Conservation (phyloP, 2,113 vertebrate genomes). For the Alligator mississippiensis region DNA sequence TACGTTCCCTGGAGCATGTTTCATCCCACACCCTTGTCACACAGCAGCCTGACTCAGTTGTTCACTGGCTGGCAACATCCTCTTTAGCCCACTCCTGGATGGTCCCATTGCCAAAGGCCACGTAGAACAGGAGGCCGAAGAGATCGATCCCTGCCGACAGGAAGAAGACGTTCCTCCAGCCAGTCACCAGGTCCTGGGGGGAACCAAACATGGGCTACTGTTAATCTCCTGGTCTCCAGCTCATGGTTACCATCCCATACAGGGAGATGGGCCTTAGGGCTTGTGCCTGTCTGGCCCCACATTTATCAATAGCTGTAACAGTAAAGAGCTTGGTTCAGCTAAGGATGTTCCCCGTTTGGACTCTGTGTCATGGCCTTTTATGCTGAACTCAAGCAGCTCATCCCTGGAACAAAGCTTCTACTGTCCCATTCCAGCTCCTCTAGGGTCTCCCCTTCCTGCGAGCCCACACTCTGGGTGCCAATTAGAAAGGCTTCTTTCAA, state of each 20-base stretch:
- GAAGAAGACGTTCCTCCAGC: conserved; percentile 81
- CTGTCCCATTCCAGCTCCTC: background rate
- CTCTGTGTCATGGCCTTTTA: background rate
- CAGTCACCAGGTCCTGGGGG: conserved; percentile 72
- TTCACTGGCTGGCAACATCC: background rate
- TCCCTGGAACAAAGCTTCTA: background rate
- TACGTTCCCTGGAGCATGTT: background rate
- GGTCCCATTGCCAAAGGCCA: conserved; percentile 72
- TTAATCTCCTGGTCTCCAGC: background rate
- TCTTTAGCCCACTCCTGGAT: conserved; percentile 81
- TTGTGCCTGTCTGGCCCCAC: background rate
- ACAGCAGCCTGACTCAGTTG: too few species aligned
- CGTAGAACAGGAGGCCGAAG: conserved; percentile 72
- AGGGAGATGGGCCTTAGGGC: too few species aligned
- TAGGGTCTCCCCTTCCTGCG: background rate
- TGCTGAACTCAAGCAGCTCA: background rate
- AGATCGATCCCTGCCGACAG: conserved; percentile 72
- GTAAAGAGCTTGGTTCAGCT: background rate
- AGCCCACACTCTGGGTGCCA: too few species aligned
- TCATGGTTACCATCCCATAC: too few species aligned
- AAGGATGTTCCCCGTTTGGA: background rate
- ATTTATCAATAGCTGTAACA: background rate
- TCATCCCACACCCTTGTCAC: background rate
- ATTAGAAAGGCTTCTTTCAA: too few species aligned
- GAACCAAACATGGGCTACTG: background rate